phyloP scores from a whole-genome alignment of 1,140 invertebrate species.

The Oryctes rhinoceros region DNA sequence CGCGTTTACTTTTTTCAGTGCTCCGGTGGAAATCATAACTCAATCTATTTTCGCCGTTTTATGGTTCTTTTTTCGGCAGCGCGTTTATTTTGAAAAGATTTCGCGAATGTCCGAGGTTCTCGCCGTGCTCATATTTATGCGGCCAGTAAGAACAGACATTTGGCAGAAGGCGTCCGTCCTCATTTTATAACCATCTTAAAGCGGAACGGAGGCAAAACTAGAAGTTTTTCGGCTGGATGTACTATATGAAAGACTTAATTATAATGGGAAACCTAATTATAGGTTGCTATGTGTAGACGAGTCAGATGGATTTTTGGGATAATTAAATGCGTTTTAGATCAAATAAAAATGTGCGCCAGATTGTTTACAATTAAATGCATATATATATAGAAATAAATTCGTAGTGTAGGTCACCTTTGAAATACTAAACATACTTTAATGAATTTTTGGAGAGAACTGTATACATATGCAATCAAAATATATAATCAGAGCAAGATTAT shows the following conservation, averaged over 20 bases:
- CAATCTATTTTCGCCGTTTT: slow-evolving; percentile 7
- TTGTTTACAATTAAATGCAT: too few species aligned
- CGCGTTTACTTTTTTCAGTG: not conserved
- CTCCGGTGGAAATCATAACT: slow-evolving; percentile 1
- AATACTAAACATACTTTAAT: too few species aligned
- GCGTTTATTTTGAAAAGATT: slow-evolving; percentile 11
- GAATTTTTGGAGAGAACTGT: too few species aligned
- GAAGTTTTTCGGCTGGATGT: not conserved
- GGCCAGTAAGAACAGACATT: not conserved
- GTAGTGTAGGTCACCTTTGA: too few species aligned
- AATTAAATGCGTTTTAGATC: too few species aligned
- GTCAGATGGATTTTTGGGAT: not conserved
- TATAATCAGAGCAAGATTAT: too few species aligned
- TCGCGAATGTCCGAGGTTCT: slow-evolving; percentile 8
- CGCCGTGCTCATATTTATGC: not conserved
- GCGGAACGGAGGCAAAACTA: not conserved
- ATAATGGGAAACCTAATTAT: not conserved
- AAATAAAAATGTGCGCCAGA: too few species aligned
- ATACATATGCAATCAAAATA: too few species aligned
- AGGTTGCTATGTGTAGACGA: not conserved
- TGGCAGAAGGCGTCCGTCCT: not conserved
- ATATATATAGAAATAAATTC: too few species aligned
- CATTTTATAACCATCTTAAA: not conserved
- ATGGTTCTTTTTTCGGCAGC: slow-evolving; percentile 12
- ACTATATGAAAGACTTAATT: not conserved